Evolutionary conservation across 2,888 invertebrate species (phyloP).

Genomic region (Athalia rosae): DNA sequence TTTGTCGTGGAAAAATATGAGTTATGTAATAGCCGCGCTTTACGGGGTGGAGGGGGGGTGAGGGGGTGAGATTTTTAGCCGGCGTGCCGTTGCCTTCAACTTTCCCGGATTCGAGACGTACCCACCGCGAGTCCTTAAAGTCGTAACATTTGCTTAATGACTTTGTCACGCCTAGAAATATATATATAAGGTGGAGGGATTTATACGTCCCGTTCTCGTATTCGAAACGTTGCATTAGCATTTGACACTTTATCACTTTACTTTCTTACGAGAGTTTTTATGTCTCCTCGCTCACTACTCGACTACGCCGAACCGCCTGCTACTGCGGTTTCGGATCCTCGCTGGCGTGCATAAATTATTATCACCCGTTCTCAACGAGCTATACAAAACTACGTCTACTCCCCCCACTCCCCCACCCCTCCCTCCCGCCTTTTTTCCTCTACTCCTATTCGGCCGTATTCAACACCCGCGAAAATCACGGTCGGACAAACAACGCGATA

Average conservation of each 20-base stretch:
- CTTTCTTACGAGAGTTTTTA: conserved; percentile 40
- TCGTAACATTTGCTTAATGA: conserved; percentile 41
- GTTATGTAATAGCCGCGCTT: not conserved
- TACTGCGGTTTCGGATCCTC: conserved; percentile 2
- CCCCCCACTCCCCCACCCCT: not conserved
- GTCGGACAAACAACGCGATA: conserved; percentile 43
- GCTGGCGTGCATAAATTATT: conserved; percentile 40
- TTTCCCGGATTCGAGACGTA: not conserved
- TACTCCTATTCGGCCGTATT: conserved; percentile 1
- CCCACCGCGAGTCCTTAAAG: conserved; percentile 3
- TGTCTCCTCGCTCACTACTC: not conserved
- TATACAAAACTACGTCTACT: not conserved
- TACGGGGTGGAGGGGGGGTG: no score
- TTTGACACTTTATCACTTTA: conserved; percentile 45
- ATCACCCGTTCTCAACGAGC: conserved; percentile 27
- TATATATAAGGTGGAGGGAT: conserved; percentile 11
- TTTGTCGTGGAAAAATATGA: not conserved
- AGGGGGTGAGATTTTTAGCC: conserved; percentile 12
- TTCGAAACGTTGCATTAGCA: conserved; percentile 43
- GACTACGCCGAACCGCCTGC: not conserved
- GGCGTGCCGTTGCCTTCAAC: not conserved
- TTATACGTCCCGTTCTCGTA: conserved; percentile 35
- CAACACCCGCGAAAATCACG: conserved; percentile 1
- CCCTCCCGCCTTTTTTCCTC: no score
- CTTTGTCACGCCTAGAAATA: conserved; percentile 27